Evolutionary conservation across 1,140 invertebrate genomes (phyloP).

Genomic region (Centruroides sculpturatus): DNA sequence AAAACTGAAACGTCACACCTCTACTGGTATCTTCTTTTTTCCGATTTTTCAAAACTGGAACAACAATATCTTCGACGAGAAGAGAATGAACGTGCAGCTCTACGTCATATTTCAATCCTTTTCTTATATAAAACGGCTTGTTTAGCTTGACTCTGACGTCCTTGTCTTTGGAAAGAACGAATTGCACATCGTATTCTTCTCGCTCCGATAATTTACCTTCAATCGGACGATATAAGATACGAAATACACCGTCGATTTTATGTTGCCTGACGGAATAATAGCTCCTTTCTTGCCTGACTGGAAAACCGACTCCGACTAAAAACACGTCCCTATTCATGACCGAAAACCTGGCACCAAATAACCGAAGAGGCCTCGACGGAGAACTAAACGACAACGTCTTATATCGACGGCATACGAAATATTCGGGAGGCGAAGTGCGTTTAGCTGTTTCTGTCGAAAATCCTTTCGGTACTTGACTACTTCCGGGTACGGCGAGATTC

Average conservation of each 20-base stretch:
- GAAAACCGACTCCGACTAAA: constrained; percentile 20
- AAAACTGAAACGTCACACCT: constrained; percentile 13
- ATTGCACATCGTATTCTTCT: constrained; percentile 9
- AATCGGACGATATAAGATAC: constrained; percentile 12
- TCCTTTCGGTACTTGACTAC: constrained; percentile 16
- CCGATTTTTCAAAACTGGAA: constrained; percentile 7
- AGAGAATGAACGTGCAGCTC: constrained; percentile 11
- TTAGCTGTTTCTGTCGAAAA: constrained; percentile 3
- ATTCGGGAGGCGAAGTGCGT: constrained; percentile 16
- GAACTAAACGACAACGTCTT: constrained; percentile 18
- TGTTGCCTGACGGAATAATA: constrained; percentile 20
- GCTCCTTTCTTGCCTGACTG: constrained; percentile 18
- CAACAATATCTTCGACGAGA: constrained; percentile 10
- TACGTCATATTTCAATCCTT: constrained; percentile 14
- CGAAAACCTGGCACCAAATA: constrained; percentile 8
- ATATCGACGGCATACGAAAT: constrained; percentile 19
- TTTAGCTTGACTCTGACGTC: constrained; percentile 20
- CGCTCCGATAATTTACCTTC: constrained; percentile 5
- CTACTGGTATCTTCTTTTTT: constrained; percentile 12
- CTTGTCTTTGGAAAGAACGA: constrained; percentile 19
- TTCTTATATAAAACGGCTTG: constrained; percentile 18
- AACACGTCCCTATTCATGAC: constrained; percentile 20
- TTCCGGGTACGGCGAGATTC: constrained; percentile 22
- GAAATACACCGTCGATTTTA: constrained; percentile 18
- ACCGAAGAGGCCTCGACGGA: constrained; percentile 4